Base-by-base conservation (phyloP, 2,888 invertebrate genomes). In the Plebejus argus region DNA sequence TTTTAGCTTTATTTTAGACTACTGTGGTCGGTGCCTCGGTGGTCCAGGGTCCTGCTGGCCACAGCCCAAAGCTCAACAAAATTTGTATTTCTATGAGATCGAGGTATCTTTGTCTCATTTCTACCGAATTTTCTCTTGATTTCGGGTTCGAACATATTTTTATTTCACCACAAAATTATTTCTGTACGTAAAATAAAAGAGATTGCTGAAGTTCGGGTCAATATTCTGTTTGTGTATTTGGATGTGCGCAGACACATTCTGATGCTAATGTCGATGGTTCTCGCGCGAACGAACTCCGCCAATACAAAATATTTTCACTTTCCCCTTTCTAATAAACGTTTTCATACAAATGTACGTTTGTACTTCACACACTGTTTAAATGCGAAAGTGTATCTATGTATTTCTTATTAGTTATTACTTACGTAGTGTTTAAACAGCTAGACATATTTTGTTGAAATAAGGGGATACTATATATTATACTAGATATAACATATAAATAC, bases 201-300 rank as follows among this genome's bases (percentile, higher is more conserved):
- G 28, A 66, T 23, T 2, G 23, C 61, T 66, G 28, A 66, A 33
- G 12, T 66, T 28, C 45, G 23, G 66, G 76, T 78, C 76, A 56
- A 49, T 70, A 71, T 53, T 49, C 56, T 20, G 76, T 76, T 76
- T 18, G 45, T 66, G 45, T 45, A 66, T 35, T 58, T 78, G 78
- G 78, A 70, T 74, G 70, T 35, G 35, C 12, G 78, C 76, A 81
- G 81, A 80, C 80, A 81, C 80, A 81, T 80, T 80, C 79, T 79
- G 77, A 80, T 81, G 80, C 80, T 78, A 79, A 80, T 81, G 53
- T 33, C 76, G 49, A 33, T 45, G 53, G 20, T 12, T 18, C 70
- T n/a, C 70, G 20, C 39, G 28, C 53, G 70, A 76, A 76, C 56
- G 39, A 20, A 7, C 35, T 70, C 35, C 70, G 33, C 35, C 35